Percentiles rank a stretch among this genome's conserved stretches.
phyloP scores from a whole-genome alignment of 2,888 invertebrate species.

The Euzetes globulus region DNA sequence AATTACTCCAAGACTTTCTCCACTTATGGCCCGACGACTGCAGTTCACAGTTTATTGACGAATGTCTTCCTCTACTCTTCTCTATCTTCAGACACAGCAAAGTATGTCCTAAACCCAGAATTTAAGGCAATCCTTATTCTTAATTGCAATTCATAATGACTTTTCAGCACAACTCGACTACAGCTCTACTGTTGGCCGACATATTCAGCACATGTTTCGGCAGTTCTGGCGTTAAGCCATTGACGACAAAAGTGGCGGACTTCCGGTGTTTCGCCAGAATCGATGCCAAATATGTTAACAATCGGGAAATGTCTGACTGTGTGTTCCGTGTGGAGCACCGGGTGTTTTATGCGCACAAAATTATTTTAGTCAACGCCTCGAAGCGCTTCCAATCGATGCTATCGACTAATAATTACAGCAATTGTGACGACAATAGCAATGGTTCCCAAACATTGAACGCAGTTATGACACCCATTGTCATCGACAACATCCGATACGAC shows the following conservation, averaged over 20 bases:
- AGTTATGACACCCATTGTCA: conserved; percentile 71
- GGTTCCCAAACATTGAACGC: conserved; percentile 53
- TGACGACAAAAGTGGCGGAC: conserved; percentile 35
- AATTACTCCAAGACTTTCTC: conserved; percentile 76
- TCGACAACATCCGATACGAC: conserved; percentile 83
- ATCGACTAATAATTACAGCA: conserved; percentile 43
- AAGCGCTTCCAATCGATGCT: conserved; percentile 77
- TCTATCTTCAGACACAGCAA: conserved; percentile 83
- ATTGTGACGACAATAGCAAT: not conserved
- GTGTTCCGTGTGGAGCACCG: conserved; percentile 84
- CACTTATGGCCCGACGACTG: conserved; percentile 85
- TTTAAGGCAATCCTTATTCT: too few species aligned
- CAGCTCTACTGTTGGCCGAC: conserved; percentile 73
- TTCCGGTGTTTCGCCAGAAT: conserved; percentile 61
- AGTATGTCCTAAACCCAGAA: conserved; percentile 51
- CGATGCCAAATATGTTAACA: conserved; percentile 87
- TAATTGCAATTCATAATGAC: not conserved
- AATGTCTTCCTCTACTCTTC: conserved; percentile 78
- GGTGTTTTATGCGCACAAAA: conserved; percentile 86
- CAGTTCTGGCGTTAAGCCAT: conserved; percentile 62
- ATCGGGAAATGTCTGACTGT: conserved; percentile 83
- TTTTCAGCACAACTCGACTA: conserved; percentile 68
- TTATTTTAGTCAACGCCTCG: conserved; percentile 82
- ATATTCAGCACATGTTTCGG: conserved; percentile 83
- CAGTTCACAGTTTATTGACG: conserved; percentile 78